Base-by-base conservation (phyloP, 2,888 invertebrate species). In the Drosophila formosana region DNA sequence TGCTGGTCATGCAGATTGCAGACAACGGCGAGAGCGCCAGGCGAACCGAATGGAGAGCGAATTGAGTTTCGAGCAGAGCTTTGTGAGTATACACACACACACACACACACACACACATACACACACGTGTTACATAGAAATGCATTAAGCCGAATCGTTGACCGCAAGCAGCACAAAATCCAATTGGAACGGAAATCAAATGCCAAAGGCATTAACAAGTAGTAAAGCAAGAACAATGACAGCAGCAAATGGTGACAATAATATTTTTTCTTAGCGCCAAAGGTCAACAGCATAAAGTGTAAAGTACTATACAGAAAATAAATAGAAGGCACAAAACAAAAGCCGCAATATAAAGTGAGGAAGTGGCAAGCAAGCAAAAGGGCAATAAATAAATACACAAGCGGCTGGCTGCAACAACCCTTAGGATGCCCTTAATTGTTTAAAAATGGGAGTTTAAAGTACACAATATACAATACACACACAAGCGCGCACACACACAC, bases 1-100 rank as follows among this genome's bases (percentile, higher is more conserved):
- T 76, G 66, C 58, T 80, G 71, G 76, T 74, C 85, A 79, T 83
- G 82, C 88, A 83, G 87, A 84, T 87, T 82, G 72, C 80, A 82
- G 83, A 75, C 78, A 72, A 52, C 57, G 39, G 45, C 45, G 58
- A 75, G 69, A 66, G 62, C 65, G 62, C 57, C 37, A 68, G 18
- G 11, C 37, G 5, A 30, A 30, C 4, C 32, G 18, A 13, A 57
- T 8, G 26, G 39, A 64, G 65, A 65, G 64, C 46, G 26, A 62
- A 47, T 51, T 66, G 39, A 41, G 70, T 39, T 71, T 46, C 50
- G 37, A 47, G 62, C 55, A 68, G 58, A 68, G 70, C 43, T 71
- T 49, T 66, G 47, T 46, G 56, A 63, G 66, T 68, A 69, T 57
- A 72, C 25, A 75, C 52, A 72, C 23, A 47, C 2, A 60, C 45